A percentile compares a stretch with the other conserved stretches of the same genome.
phyloP scores from a whole-genome alignment of 2,797 vertebrate genomes.

The Hybognathus amarus region DNA sequence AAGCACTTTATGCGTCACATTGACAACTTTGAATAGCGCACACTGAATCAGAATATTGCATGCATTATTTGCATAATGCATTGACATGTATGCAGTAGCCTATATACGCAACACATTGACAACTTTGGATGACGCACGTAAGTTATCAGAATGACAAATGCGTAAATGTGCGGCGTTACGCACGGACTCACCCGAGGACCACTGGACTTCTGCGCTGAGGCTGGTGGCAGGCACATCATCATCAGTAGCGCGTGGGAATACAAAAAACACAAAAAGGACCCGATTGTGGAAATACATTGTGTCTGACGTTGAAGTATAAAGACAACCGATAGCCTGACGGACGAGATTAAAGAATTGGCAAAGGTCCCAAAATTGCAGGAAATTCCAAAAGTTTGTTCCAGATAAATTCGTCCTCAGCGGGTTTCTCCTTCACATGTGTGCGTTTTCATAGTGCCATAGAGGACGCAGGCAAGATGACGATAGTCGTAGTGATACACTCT shows the following conservation, averaged over 20 bases:
- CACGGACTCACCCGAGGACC: conserved; percentile 77
- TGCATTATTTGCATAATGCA: background rate
- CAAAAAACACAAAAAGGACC: conserved; percentile 62
- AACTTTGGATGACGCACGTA: conserved; percentile 25
- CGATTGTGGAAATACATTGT: conserved; percentile 69
- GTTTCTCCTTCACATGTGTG: conserved; percentile 54
- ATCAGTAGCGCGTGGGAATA: conserved; percentile 67
- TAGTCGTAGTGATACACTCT: conserved; percentile 63
- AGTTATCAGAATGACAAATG: conserved; percentile 25
- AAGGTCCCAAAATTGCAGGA: conserved; percentile 32
- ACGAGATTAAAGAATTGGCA: conserved; percentile 40
- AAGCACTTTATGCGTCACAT: background rate
- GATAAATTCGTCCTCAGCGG: conserved; percentile 48
- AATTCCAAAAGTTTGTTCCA: conserved; percentile 50
- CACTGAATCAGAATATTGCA: background rate
- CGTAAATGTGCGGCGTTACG: conserved; percentile 8
- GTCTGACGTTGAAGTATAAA: conserved; percentile 34
- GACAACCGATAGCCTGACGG: conserved; percentile 48
- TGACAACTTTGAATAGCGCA: conserved; percentile 37
- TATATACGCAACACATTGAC: background rate
- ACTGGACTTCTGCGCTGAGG: conserved; percentile 74
- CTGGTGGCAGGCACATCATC: conserved; percentile 68
- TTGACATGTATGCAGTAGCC: background rate
- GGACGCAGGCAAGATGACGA: conserved; percentile 49
- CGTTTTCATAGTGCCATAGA: conserved; percentile 68